Percentiles rank a stretch among this genome's conserved stretches.
Evolutionary conservation across 1,140 invertebrate species (phyloP).

Genomic region (Grapholita molesta): DNA sequence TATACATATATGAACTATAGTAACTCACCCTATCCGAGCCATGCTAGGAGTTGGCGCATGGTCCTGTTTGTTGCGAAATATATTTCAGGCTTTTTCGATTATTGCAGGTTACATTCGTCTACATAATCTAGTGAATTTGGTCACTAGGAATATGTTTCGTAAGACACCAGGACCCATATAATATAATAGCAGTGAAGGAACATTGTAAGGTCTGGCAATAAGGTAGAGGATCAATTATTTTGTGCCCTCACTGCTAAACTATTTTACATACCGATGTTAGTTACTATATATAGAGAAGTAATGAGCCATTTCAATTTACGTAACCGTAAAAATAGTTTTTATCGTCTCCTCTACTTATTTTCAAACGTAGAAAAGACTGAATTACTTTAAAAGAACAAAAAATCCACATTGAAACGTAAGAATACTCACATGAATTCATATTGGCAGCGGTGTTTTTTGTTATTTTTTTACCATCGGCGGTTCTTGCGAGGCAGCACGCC

Average conservation of each 20-base stretch:
- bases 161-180: slow-evolving; percentile 35
- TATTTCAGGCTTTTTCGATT: slow-evolving; percentile 32
- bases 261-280: slow-evolving; percentile 75
- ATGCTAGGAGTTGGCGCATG: slow-evolving; percentile 27
- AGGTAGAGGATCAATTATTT: slow-evolving; percentile 31
- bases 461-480: slow-evolving; percentile 50
- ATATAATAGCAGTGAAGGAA: slow-evolving; percentile 38
- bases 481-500: slow-evolving; percentile 69
- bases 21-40: slow-evolving; percentile 41
- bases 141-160: slow-evolving; percentile 40
- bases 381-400: slow-evolving; percentile 43
- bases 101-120: slow-evolving; percentile 8
- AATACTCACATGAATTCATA: slow-evolving; percentile 60
- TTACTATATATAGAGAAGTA: slow-evolving; percentile 67
- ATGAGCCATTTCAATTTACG: slow-evolving; percentile 63
- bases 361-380: slow-evolving; percentile 74
- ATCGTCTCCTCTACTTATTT: slow-evolving; percentile 56
- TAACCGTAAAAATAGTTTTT: slow-evolving; percentile 54
- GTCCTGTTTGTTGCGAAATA: slow-evolving; percentile 48
- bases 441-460: slow-evolving; percentile 56
- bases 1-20: slow-evolving; percentile 45
- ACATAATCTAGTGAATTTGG: not conserved
- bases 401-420: slow-evolving; percentile 58
- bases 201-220: slow-evolving; percentile 28
- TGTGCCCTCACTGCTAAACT: slow-evolving; percentile 53